Conservation (phyloP, 2,888 invertebrate species). For the Athetis lepigone region DNA sequence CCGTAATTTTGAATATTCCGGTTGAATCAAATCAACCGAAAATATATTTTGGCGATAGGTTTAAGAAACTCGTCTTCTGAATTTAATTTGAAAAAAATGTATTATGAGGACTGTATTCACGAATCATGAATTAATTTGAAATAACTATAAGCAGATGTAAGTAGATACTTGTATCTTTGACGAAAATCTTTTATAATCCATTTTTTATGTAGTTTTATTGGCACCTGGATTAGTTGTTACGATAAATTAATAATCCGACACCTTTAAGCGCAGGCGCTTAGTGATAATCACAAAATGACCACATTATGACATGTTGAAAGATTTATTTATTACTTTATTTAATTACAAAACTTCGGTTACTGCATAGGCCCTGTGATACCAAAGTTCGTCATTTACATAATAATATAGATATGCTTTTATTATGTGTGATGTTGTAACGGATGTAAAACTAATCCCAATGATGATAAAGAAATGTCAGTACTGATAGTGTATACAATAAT, state of each 20-base stretch:
- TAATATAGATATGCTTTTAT: slow-evolving; percentile 21
- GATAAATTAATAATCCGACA: slow-evolving; percentile 37
- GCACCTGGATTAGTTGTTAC: slow-evolving; percentile 11
- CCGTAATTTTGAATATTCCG: too few species aligned
- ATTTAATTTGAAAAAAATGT: too few species aligned
- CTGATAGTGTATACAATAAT: background rate
- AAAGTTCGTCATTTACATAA: slow-evolving; percentile 22
- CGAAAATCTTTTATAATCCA: slow-evolving; percentile 4
- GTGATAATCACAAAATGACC: slow-evolving; percentile 11
- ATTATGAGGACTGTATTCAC: too few species aligned
- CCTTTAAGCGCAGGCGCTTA: slow-evolving; percentile 15
- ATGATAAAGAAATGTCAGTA: slow-evolving; percentile 4
- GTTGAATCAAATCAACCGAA: too few species aligned
- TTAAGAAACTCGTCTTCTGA: too few species aligned
- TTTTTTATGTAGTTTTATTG: slow-evolving; percentile 26
- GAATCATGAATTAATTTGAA: too few species aligned
- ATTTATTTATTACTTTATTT: slow-evolving; percentile 22
- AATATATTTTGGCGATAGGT: too few species aligned
- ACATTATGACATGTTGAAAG: background rate
- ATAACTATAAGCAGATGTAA: too few species aligned
- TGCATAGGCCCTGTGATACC: slow-evolving; percentile 17
- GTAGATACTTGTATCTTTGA: background rate
- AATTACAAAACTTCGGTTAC: background rate
- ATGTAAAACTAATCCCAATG: slow-evolving; percentile 1
- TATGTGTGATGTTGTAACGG: slow-evolving; percentile 6